Evolutionary conservation across 2,888 invertebrate genomes (phyloP).

Genomic region (Microctonus aethiopoides): DNA sequence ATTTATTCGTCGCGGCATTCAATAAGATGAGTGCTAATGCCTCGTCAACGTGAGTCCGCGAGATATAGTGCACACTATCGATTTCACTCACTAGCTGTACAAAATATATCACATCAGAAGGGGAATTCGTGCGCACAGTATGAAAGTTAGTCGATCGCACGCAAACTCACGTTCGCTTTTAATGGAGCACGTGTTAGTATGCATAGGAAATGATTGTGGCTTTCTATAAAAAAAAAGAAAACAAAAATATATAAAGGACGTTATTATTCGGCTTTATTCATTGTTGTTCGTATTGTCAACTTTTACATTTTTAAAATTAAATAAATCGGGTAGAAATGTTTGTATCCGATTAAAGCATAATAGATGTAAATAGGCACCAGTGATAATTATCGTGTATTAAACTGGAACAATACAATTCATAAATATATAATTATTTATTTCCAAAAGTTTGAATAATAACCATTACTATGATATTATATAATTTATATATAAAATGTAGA

Average conservation of each 20-base stretch:
- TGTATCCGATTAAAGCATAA: too few relatives aligned
- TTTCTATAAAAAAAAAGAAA: conserved; percentile 48
- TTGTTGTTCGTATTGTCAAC: not conserved
- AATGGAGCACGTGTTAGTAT: conserved; percentile 42
- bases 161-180: conserved; percentile 43
- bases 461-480: too few relatives aligned
- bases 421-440: not conserved
- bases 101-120: conserved; percentile 9
- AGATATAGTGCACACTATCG: conserved; percentile 31
- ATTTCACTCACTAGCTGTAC: conserved; percentile 35
- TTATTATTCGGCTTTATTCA: not conserved
- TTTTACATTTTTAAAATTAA: not conserved
- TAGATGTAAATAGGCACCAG: not conserved
- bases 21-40: not conserved
- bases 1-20: not conserved
- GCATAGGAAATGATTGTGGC: conserved; percentile 34
- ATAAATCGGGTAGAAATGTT: not conserved
- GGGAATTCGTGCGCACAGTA: conserved; percentile 21
- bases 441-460: not conserved
- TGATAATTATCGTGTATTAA: not conserved
- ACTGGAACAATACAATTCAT: not conserved
- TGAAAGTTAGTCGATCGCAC: conserved; percentile 59
- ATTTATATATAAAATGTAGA: too few relatives aligned
- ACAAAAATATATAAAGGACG: too few relatives aligned
- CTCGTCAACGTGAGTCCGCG: not conserved